Percentiles rank a stretch among this genome's conserved stretches.
Conservation (phyloP, 1,140 invertebrate species). For the Brachystomella parvula region DNA sequence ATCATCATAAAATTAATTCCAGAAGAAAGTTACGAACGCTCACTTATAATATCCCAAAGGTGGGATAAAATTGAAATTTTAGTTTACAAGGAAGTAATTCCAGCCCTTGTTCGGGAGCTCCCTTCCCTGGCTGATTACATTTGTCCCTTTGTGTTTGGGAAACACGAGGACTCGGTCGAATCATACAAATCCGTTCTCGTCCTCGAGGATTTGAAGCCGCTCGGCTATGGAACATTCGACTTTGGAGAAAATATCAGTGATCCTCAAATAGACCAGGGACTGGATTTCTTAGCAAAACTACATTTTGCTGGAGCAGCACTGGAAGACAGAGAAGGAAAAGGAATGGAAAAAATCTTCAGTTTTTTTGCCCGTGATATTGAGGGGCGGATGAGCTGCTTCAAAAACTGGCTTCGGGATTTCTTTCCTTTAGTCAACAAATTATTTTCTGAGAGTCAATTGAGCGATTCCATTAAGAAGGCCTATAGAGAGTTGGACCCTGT, state of each 20-base stretch:
- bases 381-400: neutral
- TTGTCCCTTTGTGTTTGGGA: neutral
- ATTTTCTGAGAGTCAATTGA: neutral
- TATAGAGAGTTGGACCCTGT: neutral
- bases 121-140: neutral
- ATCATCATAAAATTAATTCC: slow-evolving; percentile 12
- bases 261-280: slow-evolving; percentile 1
- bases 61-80: neutral
- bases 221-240: neutral
- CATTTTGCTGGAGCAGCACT: slow-evolving; percentile 12
- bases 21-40: neutral
- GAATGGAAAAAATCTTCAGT: slow-evolving; percentile 2
- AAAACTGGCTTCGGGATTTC: neutral
- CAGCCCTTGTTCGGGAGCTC: neutral
- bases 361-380: neutral
- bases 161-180: neutral
- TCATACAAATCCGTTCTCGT: slow-evolving; percentile 5
- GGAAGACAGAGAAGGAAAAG: neutral
- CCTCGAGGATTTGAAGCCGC: slow-evolving; percentile 5
- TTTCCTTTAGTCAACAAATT: slow-evolving; percentile 1
- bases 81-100: neutral
- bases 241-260: neutral
- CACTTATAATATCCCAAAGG: neutral
- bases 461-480: neutral
- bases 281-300: slow-evolving; percentile 22